Evolutionary conservation across 2,113 vertebrate genomes (phyloP).

Genomic region (Dendrocopos noguchii): DNA sequence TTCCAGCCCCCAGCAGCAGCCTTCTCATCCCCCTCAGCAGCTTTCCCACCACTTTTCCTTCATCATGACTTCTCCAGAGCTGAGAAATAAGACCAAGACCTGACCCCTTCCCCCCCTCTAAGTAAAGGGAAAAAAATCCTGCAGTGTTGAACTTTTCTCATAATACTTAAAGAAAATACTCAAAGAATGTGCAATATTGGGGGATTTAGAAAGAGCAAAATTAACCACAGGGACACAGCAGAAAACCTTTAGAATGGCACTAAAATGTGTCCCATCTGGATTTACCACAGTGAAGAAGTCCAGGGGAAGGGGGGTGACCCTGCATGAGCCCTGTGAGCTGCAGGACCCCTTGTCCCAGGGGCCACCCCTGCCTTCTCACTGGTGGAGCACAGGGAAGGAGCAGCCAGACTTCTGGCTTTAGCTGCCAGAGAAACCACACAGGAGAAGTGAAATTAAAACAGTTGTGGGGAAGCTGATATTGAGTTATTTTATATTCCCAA

Average conservation of each 20-base stretch:
- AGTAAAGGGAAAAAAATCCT: conserved; percentile 5
- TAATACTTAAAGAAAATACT: conserved; percentile 58
- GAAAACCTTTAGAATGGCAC: not conserved
- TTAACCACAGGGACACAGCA: not conserved
- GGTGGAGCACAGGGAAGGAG: not conserved
- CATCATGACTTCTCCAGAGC: not conserved
- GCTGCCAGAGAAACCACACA: conserved; percentile 29
- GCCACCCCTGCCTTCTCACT: not conserved
- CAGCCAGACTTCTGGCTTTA: not conserved
- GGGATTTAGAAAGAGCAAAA: conserved; percentile 32
- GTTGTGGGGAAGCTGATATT: not conserved
- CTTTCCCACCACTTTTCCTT: not conserved
- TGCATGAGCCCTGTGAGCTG: not conserved
- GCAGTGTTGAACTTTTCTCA: not conserved
- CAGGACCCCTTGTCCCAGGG: not conserved
- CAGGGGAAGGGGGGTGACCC: not conserved
- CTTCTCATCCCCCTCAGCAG: not conserved
- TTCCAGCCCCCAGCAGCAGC: not conserved
- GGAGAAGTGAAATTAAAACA: not conserved
- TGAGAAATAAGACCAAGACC: not conserved
- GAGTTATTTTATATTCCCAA: not conserved
- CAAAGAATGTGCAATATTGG: conserved; percentile 54
- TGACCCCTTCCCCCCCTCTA: not conserved
- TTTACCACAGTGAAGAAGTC: not conserved
- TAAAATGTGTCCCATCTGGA: rapidly evolving